A percentile compares a stretch with the other conserved stretches of the same genome.
Conservation (phyloP, 2,113 vertebrate species). For the Philantomba maxwellii region DNA sequence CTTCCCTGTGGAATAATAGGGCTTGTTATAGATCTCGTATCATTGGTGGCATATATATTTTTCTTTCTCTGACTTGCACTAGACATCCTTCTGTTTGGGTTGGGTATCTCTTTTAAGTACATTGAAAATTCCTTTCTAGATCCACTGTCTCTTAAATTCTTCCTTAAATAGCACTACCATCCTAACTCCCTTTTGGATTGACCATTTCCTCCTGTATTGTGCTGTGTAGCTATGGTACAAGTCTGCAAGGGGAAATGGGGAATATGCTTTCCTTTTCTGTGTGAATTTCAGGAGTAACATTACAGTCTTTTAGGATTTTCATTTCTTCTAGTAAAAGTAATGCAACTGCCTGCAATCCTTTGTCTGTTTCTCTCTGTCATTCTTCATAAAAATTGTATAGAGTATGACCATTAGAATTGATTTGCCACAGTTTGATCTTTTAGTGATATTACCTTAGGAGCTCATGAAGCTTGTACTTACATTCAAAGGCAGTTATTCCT, state of each 20-base stretch:
- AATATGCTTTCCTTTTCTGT: not conserved
- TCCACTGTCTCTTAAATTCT: not conserved
- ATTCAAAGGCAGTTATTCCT: slow-evolving; percentile 31
- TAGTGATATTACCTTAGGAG: slow-evolving; percentile 42
- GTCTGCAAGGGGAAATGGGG: not conserved
- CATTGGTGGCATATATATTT: not conserved
- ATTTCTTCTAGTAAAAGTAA: slow-evolving; percentile 24
- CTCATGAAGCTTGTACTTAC: slow-evolving; percentile 44
- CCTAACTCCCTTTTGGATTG: not conserved
- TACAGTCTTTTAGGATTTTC: not conserved
- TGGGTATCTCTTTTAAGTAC: not conserved
- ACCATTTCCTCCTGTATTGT: not conserved
- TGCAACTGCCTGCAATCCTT: not conserved
- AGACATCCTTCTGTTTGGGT: not conserved
- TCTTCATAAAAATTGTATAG: slow-evolving; percentile 43
- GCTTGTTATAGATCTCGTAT: not conserved
- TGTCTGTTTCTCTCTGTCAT: slow-evolving; percentile 1
- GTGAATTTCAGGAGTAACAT: not conserved
- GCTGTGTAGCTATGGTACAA: not conserved
- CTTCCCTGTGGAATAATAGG: not conserved
- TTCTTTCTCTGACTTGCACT: not conserved
- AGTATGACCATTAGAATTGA: slow-evolving; percentile 41
- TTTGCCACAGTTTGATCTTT: slow-evolving; percentile 37
- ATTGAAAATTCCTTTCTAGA: not conserved
- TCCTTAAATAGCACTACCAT: not conserved